These are phyloP conservation scores for Aphrophora alni DNA, from an alignment of 2,888 invertebrate genomes.

Conservation along the genomic window DNA sequence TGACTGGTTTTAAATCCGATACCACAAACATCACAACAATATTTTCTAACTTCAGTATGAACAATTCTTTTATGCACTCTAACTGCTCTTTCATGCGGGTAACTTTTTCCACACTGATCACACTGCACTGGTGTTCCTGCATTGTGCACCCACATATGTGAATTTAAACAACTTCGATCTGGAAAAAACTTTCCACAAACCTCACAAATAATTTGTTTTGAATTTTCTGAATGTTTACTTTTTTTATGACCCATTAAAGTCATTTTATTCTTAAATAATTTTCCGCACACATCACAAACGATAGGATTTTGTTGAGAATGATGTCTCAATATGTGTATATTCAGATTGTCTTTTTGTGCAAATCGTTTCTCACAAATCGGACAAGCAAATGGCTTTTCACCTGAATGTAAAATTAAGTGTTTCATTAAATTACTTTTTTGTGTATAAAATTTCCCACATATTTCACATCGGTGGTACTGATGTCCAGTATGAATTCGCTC, in stretches of 20 bases:
- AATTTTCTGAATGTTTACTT: slow-evolving; percentile 29
- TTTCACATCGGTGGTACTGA: slow-evolving; percentile 34
- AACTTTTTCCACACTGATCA: slow-evolving; percentile 31
- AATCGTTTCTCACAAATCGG: slow-evolving; percentile 31
- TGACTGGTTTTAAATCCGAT: slow-evolving; percentile 33
- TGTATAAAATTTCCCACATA: slow-evolving; percentile 30
- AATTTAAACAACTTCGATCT: slow-evolving; percentile 30
- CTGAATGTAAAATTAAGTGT: slow-evolving; percentile 33
- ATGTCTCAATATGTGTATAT: slow-evolving; percentile 30
- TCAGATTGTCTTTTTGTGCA: slow-evolving; percentile 32
- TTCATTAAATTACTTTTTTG: slow-evolving; percentile 38
- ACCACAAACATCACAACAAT: slow-evolving; percentile 34
- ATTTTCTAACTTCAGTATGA: slow-evolving; percentile 31
- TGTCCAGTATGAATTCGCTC: slow-evolving; percentile 35
- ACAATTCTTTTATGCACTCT: slow-evolving; percentile 34
- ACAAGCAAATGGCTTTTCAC: slow-evolving; percentile 35
- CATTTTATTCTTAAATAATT: slow-evolving; percentile 33
- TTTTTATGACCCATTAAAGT: slow-evolving; percentile 33
- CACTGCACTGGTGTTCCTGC: slow-evolving; percentile 23
- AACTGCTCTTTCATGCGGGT: slow-evolving; percentile 32
- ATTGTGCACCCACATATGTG: slow-evolving; percentile 32
- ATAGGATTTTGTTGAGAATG: slow-evolving; percentile 32
- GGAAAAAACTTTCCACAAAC: slow-evolving; percentile 35
- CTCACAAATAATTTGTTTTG: slow-evolving; percentile 34
- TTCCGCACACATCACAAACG: slow-evolving; percentile 31